Conservation (phyloP, 2,888 invertebrate genomes). For the Drepana falcataria region DNA sequence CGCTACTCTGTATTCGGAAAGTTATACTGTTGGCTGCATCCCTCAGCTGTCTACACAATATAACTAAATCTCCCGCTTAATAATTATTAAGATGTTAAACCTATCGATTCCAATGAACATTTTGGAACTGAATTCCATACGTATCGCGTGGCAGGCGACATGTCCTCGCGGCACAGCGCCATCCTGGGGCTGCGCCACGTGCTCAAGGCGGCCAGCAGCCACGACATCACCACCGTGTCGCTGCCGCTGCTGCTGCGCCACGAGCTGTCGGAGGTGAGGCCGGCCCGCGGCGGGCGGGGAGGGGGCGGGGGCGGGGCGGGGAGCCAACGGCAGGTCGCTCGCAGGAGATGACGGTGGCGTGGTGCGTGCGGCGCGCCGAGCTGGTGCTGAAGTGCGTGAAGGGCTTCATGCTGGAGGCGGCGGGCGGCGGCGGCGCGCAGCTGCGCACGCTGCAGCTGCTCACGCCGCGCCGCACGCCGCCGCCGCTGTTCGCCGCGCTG, state of each 20-base stretch:
- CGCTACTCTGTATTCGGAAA: background rate
- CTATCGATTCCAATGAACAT: too few species aligned
- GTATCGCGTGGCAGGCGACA: slow-evolving; percentile 81
- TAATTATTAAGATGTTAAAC: too few species aligned
- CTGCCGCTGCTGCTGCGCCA: slow-evolving; percentile 95
- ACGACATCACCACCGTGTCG: slow-evolving; percentile 95
- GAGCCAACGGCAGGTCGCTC: too few species aligned
- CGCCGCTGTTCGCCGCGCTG: slow-evolving; percentile 88
- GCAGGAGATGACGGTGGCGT: slow-evolving; percentile 96
- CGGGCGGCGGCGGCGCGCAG: slow-evolving; percentile 94
- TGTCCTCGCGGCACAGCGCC: slow-evolving; percentile 96
- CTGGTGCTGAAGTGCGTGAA: slow-evolving; percentile 99
- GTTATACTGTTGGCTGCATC: too few species aligned
- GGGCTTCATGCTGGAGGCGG: slow-evolving; percentile 99
- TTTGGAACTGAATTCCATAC: too few species aligned
- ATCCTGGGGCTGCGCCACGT: slow-evolving; percentile 97
- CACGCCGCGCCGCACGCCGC: slow-evolving; percentile 48
- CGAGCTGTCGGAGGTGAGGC: slow-evolving; percentile 92
- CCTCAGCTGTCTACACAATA: too few species aligned
- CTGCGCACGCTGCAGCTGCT: slow-evolving; percentile 84
- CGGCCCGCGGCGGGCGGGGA: too few species aligned
- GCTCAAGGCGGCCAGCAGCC: slow-evolving; percentile 95
- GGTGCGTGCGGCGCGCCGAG: slow-evolving; percentile 98
- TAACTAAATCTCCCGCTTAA: too few species aligned
- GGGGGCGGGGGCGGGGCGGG: too few species aligned